These are phyloP conservation scores for Pseudococcus jackbeardsleyi DNA, from an alignment of 2,888 invertebrate species.

Conservation along the genomic window DNA sequence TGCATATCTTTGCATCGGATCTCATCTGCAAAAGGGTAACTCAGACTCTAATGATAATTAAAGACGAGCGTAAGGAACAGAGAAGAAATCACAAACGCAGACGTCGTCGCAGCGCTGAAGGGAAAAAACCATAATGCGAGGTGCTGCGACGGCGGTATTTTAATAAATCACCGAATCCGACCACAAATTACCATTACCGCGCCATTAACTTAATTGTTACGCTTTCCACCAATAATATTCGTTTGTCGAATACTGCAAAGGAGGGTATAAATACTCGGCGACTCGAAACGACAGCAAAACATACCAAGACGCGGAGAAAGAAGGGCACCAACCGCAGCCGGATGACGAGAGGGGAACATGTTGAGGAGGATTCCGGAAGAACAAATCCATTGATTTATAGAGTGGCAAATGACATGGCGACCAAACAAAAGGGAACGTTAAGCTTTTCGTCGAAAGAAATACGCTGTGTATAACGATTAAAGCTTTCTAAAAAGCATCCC, in stretches of 20 bases:
- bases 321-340: not conserved
- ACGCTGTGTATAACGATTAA: slow-evolving; percentile 40
- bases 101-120: no score
- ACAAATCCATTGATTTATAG: slow-evolving; percentile 62
- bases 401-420: slow-evolving; percentile 56
- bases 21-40: no score
- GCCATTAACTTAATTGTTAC: slow-evolving; percentile 63
- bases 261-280: not conserved
- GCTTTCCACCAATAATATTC: slow-evolving; percentile 56
- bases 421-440: slow-evolving; percentile 52
- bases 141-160: not conserved
- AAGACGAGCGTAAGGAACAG: no score
- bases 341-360: not conserved
- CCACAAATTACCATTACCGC: slow-evolving; percentile 63
- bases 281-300: slow-evolving; percentile 10
- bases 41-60: no score
- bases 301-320: not conserved
- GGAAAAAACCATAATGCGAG: no score
- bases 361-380: slow-evolving; percentile 54
- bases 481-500: slow-evolving; percentile 28
- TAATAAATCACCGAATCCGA: slow-evolving; percentile 56
- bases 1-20: no score
- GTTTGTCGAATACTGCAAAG: slow-evolving; percentile 12
- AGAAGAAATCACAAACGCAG: no score
- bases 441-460: slow-evolving; percentile 54